Conservation (phyloP, 2,888 invertebrate genomes). For the Mellilla xanthometata region DNA sequence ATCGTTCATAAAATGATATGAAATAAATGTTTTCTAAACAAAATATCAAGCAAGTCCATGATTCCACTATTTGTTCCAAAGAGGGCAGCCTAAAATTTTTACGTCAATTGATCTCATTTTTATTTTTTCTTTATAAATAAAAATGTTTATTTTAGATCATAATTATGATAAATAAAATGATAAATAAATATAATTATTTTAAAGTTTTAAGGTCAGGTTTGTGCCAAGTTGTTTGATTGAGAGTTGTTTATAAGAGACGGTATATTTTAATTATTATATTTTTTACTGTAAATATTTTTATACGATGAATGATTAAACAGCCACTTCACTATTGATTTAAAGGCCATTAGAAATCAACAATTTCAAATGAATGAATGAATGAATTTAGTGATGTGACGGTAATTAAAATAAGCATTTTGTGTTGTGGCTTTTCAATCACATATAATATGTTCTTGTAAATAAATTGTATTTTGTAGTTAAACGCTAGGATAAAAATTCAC, state of each 20-base stretch:
- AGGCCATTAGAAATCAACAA: no score
- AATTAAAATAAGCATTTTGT: no score
- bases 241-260: slow-evolving; percentile 60
- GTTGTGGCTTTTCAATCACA: no score
- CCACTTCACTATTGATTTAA: no score
- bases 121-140: slow-evolving; percentile 68
- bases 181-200: neutral
- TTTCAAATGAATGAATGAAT: no score
- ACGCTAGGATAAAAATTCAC: slow-evolving; percentile 35
- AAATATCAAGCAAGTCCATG: slow-evolving; percentile 44
- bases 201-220: slow-evolving; percentile 37
- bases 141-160: slow-evolving; percentile 71
- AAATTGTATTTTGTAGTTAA: slow-evolving; percentile 28
- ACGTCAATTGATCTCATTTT: slow-evolving; percentile 81
- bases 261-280: slow-evolving; percentile 55
- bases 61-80: slow-evolving; percentile 77
- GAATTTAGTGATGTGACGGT: no score
- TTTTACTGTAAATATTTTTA: slow-evolving; percentile 53
- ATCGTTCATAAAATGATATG: slow-evolving; percentile 33
- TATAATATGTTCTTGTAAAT: slow-evolving; percentile 5
- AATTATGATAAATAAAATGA: slow-evolving; percentile 27
- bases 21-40: slow-evolving; percentile 20
- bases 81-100: slow-evolving; percentile 81
- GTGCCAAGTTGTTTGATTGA: slow-evolving; percentile 71
- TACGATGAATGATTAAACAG: no score